Evolutionary conservation across 2,888 invertebrate genomes (phyloP).

Genomic region (Pseudoips prasinana): DNA sequence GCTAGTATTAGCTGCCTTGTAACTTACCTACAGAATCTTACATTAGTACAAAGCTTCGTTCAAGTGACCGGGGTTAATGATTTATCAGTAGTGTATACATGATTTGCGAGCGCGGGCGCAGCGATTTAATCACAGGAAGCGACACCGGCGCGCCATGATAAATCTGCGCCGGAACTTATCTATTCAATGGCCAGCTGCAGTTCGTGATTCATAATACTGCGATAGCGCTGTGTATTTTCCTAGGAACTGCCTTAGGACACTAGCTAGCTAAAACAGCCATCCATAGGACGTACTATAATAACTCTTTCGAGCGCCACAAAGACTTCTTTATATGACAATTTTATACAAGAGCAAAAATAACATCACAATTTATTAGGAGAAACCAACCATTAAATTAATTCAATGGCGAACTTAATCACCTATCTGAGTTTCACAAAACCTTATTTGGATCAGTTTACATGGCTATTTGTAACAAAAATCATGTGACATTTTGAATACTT

Average conservation of each 20-base stretch:
- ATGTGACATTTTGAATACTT: slow-evolving; percentile 10
- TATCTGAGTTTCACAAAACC: slow-evolving; percentile 14
- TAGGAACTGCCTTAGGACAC: slow-evolving; percentile 45
- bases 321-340: slow-evolving; percentile 18
- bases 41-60: slow-evolving; percentile 23
- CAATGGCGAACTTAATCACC: slow-evolving; percentile 13
- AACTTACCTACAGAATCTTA: slow-evolving; percentile 3
- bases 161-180: slow-evolving; percentile 73
- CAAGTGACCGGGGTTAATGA: slow-evolving; percentile 60
- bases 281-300: slow-evolving; percentile 7
- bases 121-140: slow-evolving; percentile 77
- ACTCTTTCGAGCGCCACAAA: slow-evolving; percentile 24
- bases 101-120: slow-evolving; percentile 65
- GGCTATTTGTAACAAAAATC: slow-evolving; percentile 15
- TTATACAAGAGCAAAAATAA: slow-evolving; percentile 7
- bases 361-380: slow-evolving; percentile 20
- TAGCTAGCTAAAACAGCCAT: slow-evolving; percentile 13
- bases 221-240: slow-evolving; percentile 55
- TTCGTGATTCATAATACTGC: slow-evolving; percentile 60
- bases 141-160: slow-evolving; percentile 43
- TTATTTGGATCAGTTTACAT: slow-evolving; percentile 12
- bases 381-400: slow-evolving; percentile 27
- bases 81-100: slow-evolving; percentile 65
- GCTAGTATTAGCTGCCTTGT: too few relatives aligned
- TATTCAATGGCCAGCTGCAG: slow-evolving; percentile 63